Base-by-base conservation (phyloP, 2,797 vertebrate genomes). In the Epinephelus awoara region DNA sequence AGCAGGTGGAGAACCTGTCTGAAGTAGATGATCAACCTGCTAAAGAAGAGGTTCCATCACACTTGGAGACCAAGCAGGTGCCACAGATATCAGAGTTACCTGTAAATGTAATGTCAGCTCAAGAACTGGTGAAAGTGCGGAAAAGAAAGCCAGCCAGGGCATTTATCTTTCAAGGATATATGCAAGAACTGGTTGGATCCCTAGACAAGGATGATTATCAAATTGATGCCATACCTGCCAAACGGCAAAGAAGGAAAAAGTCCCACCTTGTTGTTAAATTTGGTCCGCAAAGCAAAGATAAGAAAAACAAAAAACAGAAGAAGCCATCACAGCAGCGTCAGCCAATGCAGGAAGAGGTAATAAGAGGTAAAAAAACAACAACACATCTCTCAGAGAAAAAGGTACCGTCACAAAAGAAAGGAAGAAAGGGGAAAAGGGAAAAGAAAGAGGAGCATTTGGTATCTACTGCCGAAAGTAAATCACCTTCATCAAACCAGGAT, bases 201-300 rank as follows among this genome's bases (percentile, higher is more conserved):
- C 79, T 88, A 34, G 72, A 83, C 80, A 83, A 81, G 5, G 88
- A 88, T 18, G 86, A 89, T 68, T 91, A 91, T 10, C 71, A 85
- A 44, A 85, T 83, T 29, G 77, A 87, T 21, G 52, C 77, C 38
- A 84, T 77, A 66, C 83, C 86, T 15, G 71, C 91, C 23, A 96
- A 95, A 84, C 88, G 90, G 3, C 89, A 90, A 78, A 92, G 80
- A 75, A 61, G 82, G n/a, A 95, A 93, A 80, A 92, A 93, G 66
- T 6, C 92, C 70, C 92, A 87, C 68, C 92, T 95, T 11, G 89
- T 95, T 44, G 93, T 95, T 21, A 92, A 92, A 79, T 94, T 95
- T 87, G 91, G 91, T 68, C 88, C 93, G 40, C 91, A 92, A 83
- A 91, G 77, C 63, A 95, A 93, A 72, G 93, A 93, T 14, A 93